Conservation (phyloP, 2,888 invertebrate genomes). For the Cantharis rufa region DNA sequence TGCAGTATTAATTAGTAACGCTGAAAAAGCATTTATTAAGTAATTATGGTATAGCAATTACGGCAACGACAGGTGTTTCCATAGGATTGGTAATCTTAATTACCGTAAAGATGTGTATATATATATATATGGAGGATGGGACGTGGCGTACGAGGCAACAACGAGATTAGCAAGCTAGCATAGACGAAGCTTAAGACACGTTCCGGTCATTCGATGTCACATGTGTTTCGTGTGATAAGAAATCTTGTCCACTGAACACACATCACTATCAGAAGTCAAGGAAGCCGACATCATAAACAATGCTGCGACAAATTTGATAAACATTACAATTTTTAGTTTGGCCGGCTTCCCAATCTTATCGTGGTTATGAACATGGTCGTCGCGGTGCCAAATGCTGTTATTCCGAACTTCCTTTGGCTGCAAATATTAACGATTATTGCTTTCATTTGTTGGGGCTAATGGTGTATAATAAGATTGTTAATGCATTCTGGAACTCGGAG, state of each 20-base stretch:
- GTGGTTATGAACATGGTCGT: constrained; percentile 29
- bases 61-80: constrained; percentile 28
- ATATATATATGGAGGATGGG: constrained; percentile 17
- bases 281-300: constrained; percentile 38
- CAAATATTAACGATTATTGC: constrained; percentile 40
- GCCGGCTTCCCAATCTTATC: constrained; percentile 38
- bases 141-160: constrained; percentile 20
- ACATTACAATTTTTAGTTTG: constrained; percentile 46
- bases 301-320: constrained; percentile 41
- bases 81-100: constrained; percentile 33
- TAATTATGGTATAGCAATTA: constrained; percentile 27
- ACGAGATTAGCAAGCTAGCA: constrained; percentile 24
- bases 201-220: constrained; percentile 42
- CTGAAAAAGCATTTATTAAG: constrained; percentile 20
- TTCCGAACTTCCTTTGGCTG: constrained; percentile 35
- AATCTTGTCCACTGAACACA: constrained; percentile 39
- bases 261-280: constrained; percentile 40
- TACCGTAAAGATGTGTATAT: constrained; percentile 30
- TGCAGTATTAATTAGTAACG: constrained; percentile 17
- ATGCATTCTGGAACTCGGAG: constrained; percentile 32
- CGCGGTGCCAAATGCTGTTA: constrained; percentile 41
- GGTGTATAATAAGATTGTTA: constrained; percentile 40
- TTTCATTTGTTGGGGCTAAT: constrained; percentile 42
- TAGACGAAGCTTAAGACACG: constrained; percentile 38
- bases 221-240: constrained; percentile 40